Evolutionary conservation across 2,888 invertebrate genomes (phyloP), one percentile per base, ranked within the genome.

Genomic region (Lasioglossum leucozonium): DNA sequence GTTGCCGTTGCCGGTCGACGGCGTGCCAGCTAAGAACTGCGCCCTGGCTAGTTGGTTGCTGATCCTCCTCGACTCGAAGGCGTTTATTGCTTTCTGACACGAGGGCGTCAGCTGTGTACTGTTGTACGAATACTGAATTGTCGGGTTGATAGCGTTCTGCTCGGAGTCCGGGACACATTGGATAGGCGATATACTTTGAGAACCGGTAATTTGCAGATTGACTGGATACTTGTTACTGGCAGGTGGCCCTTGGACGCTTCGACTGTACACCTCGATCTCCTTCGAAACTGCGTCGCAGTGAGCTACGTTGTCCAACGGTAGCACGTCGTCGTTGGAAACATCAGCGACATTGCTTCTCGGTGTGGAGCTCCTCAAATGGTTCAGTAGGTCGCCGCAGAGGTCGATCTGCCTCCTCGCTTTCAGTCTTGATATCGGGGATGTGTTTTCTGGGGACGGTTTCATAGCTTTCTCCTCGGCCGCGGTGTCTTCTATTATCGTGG

Each of bases 401-500:
- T 94, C 91, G 69, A 94, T 71, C 81, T 94, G 94, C 42, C 93
- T 87, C 37, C 90, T 90, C 0, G 87, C 80, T 72, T 77, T 92
- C 40, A 91, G 34, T 82, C 90, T 91, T 22, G 92, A 90, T 6
- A 91, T 87, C 0, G 93, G 91, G 0, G 92, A 87, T 2, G 86
- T 88, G 79, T 91, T 92, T 44, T 94, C 94, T 4, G 94, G 94
- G 0, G 95, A 95, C 2, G 94, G 92, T 76, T 95, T 94, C 94
- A 94, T 94, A 0, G 95, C 95, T 51, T 94, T 97, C 90, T 98
- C 97, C 92, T 98, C 98, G 92, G 97, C 97, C 93, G 98, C 98
- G 92, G 97, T 97, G 90, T 97, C 98, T 96, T 98, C 98, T 65
- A 97, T 97, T 94, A 98, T 98, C 81, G 98, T 98, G 72, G 97